Percentiles rank a stretch among this genome's conserved stretches.
These are phyloP conservation scores for Sycophaga agraensis DNA, from an alignment of 1,140 invertebrate genomes.

Conservation along the genomic window DNA sequence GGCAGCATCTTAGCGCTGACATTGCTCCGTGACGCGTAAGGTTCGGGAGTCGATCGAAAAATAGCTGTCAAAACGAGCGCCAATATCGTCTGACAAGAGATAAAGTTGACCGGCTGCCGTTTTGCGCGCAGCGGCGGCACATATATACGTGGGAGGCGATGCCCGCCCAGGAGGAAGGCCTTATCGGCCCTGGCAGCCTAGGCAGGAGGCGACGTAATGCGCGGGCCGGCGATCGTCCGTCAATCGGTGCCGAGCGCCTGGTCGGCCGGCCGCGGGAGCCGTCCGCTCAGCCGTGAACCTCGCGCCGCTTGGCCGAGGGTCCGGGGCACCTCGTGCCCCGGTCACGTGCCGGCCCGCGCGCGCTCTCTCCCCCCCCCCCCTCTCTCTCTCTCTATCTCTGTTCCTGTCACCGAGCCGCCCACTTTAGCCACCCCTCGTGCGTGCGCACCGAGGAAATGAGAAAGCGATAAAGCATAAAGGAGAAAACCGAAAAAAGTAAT, in stretches of 20 bases:
- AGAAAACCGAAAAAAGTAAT: constrained; percentile 26
- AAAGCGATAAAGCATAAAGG: constrained; percentile 27
- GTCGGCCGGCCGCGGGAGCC: constrained; percentile 12
- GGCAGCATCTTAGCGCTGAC: too few species aligned
- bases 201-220: too few species aligned
- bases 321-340: constrained; percentile 37
- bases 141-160: too few species aligned
- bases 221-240: constrained; percentile 30
- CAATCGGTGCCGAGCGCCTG: constrained; percentile 26
- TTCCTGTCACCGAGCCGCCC: constrained; percentile 46
- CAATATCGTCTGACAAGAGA: too few species aligned
- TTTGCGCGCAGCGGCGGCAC: too few species aligned
- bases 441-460: constrained; percentile 20
- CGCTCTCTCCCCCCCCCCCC: constrained; percentile 26
- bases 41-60: too few species aligned
- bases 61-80: too few species aligned
- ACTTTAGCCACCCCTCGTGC: constrained; percentile 39
- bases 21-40: too few species aligned
- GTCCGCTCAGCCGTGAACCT: not conserved
- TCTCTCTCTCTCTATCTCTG: constrained; percentile 31
- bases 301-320: not conserved
- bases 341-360: constrained; percentile 42
- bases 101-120: too few species aligned
- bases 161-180: too few species aligned
- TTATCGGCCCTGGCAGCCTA: too few species aligned